phyloP scores from a whole-genome alignment of 2,113 vertebrate genomes.

The Xiphias gladius region DNA sequence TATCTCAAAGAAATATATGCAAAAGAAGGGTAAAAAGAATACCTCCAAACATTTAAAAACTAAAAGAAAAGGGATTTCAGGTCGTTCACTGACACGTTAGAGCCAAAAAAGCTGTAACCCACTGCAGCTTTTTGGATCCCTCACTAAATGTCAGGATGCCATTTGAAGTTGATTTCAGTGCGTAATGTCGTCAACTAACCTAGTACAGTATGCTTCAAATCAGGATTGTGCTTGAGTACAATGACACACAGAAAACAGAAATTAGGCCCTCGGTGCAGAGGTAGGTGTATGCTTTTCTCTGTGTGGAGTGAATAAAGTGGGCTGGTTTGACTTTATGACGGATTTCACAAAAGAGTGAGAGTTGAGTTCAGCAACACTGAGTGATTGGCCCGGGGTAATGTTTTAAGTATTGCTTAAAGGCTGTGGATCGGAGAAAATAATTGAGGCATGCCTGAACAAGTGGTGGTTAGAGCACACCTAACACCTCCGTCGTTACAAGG shows the following conservation, averaged over 20 bases:
- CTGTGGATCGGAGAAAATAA: conserved; percentile 54
- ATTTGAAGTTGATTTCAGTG: neutral
- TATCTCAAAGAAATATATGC: neutral
- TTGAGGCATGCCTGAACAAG: conserved; percentile 60
- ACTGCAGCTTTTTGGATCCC: neutral
- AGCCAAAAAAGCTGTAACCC: neutral
- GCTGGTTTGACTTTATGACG: conserved; percentile 17
- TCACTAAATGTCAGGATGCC: neutral
- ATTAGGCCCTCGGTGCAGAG: conserved; percentile 34
- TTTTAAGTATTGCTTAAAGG: conserved; percentile 67
- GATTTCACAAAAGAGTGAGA: conserved; percentile 42
- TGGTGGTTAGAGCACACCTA: conserved; percentile 39
- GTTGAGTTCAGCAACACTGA: conserved; percentile 22
- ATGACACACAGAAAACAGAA: conserved; percentile 31
- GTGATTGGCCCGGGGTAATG: conserved; percentile 27
- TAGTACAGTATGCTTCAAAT: conserved; percentile 1
- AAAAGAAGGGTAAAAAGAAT: neutral
- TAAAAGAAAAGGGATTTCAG: neutral
- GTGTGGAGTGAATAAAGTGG: neutral
- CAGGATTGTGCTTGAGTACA: conserved; percentile 45
- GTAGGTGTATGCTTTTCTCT: conserved; percentile 15
- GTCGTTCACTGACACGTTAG: neutral
- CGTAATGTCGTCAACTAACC: neutral
- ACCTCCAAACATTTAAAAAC: too few relatives aligned
- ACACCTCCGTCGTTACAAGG: conserved; percentile 53